Evolutionary conservation across 2,888 invertebrate genomes (phyloP), one percentile per base, ranked within the genome.

Genomic region (Euspilapteryx auroguttella): DNA sequence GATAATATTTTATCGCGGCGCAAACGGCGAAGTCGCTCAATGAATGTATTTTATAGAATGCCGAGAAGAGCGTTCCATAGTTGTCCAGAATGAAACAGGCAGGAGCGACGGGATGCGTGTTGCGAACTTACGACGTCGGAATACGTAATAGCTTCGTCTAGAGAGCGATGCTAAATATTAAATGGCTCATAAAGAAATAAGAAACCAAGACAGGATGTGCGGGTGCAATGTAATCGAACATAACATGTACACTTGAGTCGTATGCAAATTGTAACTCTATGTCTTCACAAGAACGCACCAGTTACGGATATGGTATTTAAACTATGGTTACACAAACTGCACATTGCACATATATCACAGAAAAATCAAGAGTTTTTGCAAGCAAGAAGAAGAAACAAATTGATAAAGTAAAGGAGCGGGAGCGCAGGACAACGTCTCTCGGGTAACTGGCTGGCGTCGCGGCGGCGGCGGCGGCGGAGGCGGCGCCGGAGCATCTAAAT

Each of bases 401-500:
- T n/a, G n/a, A n/a, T n/a, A n/a, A n/a, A n/a, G n/a, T n/a, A n/a
- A n/a, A n/a, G n/a, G 44, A 44, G 58, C 64, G 64, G 61, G 65
- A 65, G 62, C 24, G 55, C 62, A 61, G 57, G 62, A 58, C 62
- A 55, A 61, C 58, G 66, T 59, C 63, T 64, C 61, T 59, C 73
- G 62, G 64, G 64, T 57, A 56, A 73, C 69, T 73, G 71, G 24
- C 69, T 73, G 71, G 24, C 69, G 68, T 58, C 63, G 63, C 57
- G 59, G 55, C 65, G 59, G 54, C 55, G 55, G 53, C 53, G 62
- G 27, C 29, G 27, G 52, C 52, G 63, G 58, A 55, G 63, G 55
- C 73, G 73, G 55, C 64, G 64, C 71, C 68, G 62, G 69, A 58
- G 59, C 65, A 69, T 65, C 75, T 75, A 75, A 73, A 69, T 75